Evolutionary conservation across 53 echinoderm and acorn worm genomes (phyloP).

Genomic region (Crossaster papposus): DNA sequence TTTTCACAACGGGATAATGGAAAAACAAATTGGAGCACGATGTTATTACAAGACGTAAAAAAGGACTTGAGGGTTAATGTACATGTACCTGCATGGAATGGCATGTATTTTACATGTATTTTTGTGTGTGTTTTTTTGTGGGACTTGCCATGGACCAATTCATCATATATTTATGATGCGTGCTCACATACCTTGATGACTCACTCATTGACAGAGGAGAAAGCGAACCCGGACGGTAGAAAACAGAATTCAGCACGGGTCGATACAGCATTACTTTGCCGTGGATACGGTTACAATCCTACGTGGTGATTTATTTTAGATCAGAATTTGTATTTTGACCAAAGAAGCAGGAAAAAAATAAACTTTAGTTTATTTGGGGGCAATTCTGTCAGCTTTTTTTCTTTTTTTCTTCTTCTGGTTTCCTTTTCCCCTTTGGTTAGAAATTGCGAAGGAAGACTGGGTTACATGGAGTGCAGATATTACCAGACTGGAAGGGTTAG

Average conservation of each 20-base stretch:
- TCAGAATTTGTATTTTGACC: conserved; percentile 14
- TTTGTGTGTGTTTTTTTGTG: background rate
- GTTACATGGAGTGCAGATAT: conserved; percentile 40
- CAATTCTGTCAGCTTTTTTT: conserved; percentile 10
- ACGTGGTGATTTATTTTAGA: conserved; percentile 59
- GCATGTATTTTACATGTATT: too few species aligned
- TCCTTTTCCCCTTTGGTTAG: background rate
- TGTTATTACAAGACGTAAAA: conserved; percentile 1
- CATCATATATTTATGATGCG: conserved; percentile 22
- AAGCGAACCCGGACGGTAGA: conserved; percentile 21
- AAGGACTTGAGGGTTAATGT: background rate
- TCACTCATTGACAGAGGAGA: conserved; percentile 35
- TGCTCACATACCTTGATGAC: conserved; percentile 34
- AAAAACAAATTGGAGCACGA: background rate
- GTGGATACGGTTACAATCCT: conserved; percentile 43
- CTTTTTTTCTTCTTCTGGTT: background rate
- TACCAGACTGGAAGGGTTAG: conserved; percentile 13
- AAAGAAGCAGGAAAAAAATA: background rate
- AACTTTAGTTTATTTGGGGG: background rate
- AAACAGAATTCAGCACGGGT: conserved; percentile 22
- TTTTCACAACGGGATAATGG: background rate
- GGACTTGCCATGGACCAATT: background rate
- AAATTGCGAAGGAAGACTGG: conserved; percentile 38
- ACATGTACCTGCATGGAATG: conserved; percentile 15
- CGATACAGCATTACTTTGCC: conserved; percentile 62